Percentiles rank a stretch among this genome's conserved stretches.
phyloP scores from a whole-genome alignment of 2,888 invertebrate species.

The Hololepta plana region DNA sequence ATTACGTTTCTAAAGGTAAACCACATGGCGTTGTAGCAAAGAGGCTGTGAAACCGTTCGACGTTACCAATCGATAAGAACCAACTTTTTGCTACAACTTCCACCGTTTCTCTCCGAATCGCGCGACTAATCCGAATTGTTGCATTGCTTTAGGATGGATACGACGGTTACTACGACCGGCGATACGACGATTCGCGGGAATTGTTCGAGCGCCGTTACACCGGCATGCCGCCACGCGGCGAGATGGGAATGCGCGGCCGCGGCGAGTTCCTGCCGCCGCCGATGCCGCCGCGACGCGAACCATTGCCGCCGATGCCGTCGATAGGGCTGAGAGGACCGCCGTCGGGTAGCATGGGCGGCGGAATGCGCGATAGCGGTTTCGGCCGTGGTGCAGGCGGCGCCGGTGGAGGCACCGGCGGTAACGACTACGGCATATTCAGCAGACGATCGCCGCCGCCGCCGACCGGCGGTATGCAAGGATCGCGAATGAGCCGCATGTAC shows the following conservation, averaged over 20 bases:
- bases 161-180: slow-evolving; percentile 66
- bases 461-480: slow-evolving; percentile 20
- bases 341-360: slow-evolving; percentile 38
- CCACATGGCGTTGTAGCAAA: too few species aligned
- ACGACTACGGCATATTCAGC: slow-evolving; percentile 66
- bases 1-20: background rate
- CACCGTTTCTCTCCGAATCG: background rate
- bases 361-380: slow-evolving; percentile 45
- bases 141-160: slow-evolving; percentile 39
- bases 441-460: slow-evolving; percentile 61
- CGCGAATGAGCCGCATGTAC: slow-evolving; percentile 45
- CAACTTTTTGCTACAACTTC: too few species aligned
- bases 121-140: slow-evolving; percentile 10
- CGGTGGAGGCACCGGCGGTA: too few species aligned
- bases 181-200: slow-evolving; percentile 50
- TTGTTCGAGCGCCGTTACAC: slow-evolving; percentile 67
- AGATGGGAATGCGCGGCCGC: slow-evolving; percentile 27
- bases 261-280: slow-evolving; percentile 58
- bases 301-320: slow-evolving; percentile 53
- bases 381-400: too few species aligned
- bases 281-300: slow-evolving; percentile 49
- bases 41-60: too few species aligned
- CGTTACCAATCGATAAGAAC: too few species aligned
- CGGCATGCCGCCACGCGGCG: slow-evolving; percentile 20
- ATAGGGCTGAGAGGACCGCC: slow-evolving; percentile 34